Evolutionary conservation across 2,797 vertebrate genomes (phyloP), one percentile per base, ranked within the genome.

Genomic region (Lepilemur septentrionalis): DNA sequence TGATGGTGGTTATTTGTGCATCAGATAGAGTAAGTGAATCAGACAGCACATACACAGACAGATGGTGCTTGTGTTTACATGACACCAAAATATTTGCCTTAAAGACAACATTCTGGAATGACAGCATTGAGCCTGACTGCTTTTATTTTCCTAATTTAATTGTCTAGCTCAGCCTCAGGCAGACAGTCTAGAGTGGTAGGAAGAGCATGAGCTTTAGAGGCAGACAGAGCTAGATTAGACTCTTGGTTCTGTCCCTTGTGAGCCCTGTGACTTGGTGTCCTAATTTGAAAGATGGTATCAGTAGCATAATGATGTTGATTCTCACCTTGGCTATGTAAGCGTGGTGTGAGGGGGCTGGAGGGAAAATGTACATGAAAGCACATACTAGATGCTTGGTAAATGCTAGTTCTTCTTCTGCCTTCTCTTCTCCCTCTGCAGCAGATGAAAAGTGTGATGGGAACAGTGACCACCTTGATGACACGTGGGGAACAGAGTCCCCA

Each of bases 61-160:
- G 96, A 95, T 97, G 95, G 95, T 70, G 52, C 88, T 91, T 95
- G 91, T 83, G 80, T 96, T 95, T 94, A 55, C 25, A 61, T 76
- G 89, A 97, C 91, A 96, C 70, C 85, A 80, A 83, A 95, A 91
- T 94, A 93, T 95, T 97, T 94, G 57, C 96, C 89, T 96, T 96
- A 80, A 91, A 93, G 90, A 94, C 83, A 86, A 41, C 55, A 82
- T 87, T 79, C 35, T 89, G 89, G 48, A 85, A 84, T 25, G 65
- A 93, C 50, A 89, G 57, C 95, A 73, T 55, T 61, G 69, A 92
- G 35, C 69, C 72, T 46, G 96, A 88, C 90, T 88, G 41, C 43
- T 79, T 97, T 96, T 89, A 75, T 93, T 89, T 73, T 22, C 38
- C 67, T 59, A 78, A 93, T 75, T 85, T 95, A 84, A 69, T 65